Percentiles rank a stretch among this genome's conserved stretches.
Evolutionary conservation across 2,797 vertebrate species (phyloP).

Genomic region (Meriones psammophilus): DNA sequence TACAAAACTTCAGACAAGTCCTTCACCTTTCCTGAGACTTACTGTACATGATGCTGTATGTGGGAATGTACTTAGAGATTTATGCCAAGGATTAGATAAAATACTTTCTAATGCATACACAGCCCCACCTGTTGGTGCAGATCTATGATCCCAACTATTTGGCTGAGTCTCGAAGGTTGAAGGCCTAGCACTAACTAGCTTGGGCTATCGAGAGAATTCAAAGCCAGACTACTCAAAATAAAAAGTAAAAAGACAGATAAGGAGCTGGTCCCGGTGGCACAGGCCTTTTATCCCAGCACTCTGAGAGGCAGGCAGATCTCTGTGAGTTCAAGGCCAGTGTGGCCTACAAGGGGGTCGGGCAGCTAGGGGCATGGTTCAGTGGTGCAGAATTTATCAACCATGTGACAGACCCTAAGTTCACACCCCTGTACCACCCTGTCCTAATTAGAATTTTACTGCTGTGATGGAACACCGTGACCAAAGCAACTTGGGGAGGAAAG

Average conservation of each 20-base stretch:
- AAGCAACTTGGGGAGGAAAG: not conserved
- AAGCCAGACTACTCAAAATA: not conserved
- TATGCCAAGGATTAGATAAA: constrained; percentile 1
- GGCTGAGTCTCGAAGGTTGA: not conserved
- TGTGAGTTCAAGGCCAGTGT: not conserved
- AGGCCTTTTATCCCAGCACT: not conserved
- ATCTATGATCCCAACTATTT: not conserved
- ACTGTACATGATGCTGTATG: not conserved
- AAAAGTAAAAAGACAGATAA: not conserved
- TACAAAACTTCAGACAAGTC: not conserved
- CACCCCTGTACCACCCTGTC: not conserved
- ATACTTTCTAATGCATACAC: not conserved
- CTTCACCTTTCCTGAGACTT: not conserved
- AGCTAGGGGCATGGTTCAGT: not conserved
- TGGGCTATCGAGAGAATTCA: not conserved
- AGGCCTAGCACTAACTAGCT: not conserved
- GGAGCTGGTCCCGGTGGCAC: not conserved
- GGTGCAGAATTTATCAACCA: not conserved
- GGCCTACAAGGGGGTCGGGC: not conserved
- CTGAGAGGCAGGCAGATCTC: not conserved
- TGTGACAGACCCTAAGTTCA: not conserved
- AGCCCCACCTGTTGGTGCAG: too few relatives aligned
- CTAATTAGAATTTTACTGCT: not conserved
- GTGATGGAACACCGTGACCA: too few relatives aligned
- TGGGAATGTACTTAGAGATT: not conserved